These are phyloP conservation scores for Euproctis similis DNA, from an alignment of 2,888 invertebrate species.

Conservation along the genomic window DNA sequence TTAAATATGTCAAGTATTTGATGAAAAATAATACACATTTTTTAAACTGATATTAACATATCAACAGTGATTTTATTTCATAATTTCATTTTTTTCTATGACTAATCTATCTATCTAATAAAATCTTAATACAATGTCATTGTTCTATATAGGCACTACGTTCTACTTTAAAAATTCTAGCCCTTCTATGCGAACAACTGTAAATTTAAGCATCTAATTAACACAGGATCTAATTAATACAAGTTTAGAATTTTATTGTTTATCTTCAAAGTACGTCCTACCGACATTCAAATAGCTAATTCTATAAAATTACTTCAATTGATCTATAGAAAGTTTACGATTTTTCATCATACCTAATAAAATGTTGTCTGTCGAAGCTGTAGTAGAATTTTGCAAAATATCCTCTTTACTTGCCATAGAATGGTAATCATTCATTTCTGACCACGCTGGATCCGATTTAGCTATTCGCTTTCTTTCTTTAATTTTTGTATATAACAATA, in stretches of 20 bases:
- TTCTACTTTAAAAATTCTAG: constrained; percentile 27
- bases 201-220: constrained; percentile 41
- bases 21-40: constrained; percentile 18
- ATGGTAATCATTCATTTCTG: constrained; percentile 69
- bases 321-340: constrained; percentile 48
- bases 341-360: constrained; percentile 64
- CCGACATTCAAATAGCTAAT: constrained; percentile 21
- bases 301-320: constrained; percentile 26
- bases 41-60: constrained; percentile 35
- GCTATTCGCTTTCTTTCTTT: constrained; percentile 67
- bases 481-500: constrained; percentile 63
- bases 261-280: constrained; percentile 31
- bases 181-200: constrained; percentile 40
- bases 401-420: constrained; percentile 68
- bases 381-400: constrained; percentile 57
- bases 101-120: constrained; percentile 26
- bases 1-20: constrained; percentile 2
- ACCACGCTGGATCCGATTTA: constrained; percentile 63
- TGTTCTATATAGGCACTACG: constrained; percentile 27
- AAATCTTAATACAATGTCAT: constrained; percentile 21
- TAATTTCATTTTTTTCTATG: constrained; percentile 27
- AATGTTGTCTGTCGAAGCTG: constrained; percentile 69
- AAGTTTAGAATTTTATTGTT: constrained; percentile 31
- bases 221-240: constrained; percentile 23
- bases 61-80: constrained; percentile 40